Conservation (phyloP, 2,113 vertebrate genomes). For the Hyperoodon ampullatus region DNA sequence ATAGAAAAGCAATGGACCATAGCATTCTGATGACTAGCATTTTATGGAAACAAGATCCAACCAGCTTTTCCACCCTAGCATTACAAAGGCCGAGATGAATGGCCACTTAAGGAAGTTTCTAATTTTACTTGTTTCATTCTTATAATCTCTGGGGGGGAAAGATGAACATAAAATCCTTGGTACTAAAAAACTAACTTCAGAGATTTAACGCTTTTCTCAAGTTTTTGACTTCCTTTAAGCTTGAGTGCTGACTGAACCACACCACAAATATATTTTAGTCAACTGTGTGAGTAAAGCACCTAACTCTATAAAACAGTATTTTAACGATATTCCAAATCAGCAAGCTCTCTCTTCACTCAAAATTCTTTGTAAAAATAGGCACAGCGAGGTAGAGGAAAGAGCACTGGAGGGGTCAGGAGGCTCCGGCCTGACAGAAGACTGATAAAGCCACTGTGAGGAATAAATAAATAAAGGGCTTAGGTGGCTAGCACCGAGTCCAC, state of each 20-base stretch:
- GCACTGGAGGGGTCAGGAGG: not conserved
- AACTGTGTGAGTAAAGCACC: not conserved
- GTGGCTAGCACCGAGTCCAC: not conserved
- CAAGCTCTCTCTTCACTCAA: not conserved
- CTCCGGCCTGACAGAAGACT: not conserved
- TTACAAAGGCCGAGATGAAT: not conserved
- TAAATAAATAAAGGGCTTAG: not conserved
- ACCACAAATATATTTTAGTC: not conserved
- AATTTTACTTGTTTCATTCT: not conserved
- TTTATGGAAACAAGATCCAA: conserved; percentile 22
- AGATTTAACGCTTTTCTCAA: not conserved
- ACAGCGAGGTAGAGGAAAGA: not conserved
- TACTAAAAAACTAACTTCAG: not conserved
- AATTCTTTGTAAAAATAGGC: not conserved
- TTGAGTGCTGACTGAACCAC: not conserved
- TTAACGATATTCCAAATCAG: conserved; percentile 25
- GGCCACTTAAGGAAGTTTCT: not conserved
- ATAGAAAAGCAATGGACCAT: not conserved
- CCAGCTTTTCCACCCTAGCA: not conserved
- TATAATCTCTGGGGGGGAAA: not conserved
- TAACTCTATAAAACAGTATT: not conserved
- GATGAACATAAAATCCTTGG: not conserved
- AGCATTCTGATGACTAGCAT: not conserved
- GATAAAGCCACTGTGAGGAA: not conserved
- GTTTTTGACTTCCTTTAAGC: not conserved